Percentiles rank a stretch among this genome's conserved stretches.
These are phyloP conservation scores for Drymonia ruficornis DNA, from an alignment of 2,888 invertebrate species.

Conservation along the genomic window DNA sequence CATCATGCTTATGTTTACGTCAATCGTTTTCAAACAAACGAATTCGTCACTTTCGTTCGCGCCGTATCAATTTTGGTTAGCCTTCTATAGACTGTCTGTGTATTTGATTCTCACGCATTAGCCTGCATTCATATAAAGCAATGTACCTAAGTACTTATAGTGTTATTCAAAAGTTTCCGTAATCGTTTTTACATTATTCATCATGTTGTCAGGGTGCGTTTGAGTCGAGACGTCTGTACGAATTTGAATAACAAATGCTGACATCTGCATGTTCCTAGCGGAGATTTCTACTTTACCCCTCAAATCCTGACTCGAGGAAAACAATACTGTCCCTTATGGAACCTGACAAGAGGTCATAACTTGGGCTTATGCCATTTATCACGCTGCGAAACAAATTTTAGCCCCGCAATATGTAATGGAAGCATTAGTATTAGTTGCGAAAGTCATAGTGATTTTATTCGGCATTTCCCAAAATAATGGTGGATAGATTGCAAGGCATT, in stretches of 20 bases:
- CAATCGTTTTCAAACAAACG: not conserved
- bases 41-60: not conserved
- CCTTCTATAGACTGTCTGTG: not conserved
- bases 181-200: slow-evolving; percentile 83
- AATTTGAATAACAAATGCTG: slow-evolving; percentile 83
- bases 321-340: slow-evolving; percentile 56
- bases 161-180: slow-evolving; percentile 73
- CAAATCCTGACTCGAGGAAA: slow-evolving; percentile 55
- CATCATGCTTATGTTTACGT: too few species aligned
- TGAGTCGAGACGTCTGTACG: slow-evolving; percentile 69
- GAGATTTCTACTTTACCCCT: slow-evolving; percentile 60
- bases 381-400: slow-evolving; percentile 30
- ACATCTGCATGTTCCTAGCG: slow-evolving; percentile 74
- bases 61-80: not conserved
- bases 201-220: slow-evolving; percentile 77
- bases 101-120: not conserved
- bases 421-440: slow-evolving; percentile 5
- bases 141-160: slow-evolving; percentile 29
- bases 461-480: not conserved
- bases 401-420: slow-evolving; percentile 8
- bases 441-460: slow-evolving; percentile 7
- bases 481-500: not conserved
- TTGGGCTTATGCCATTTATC: slow-evolving; percentile 43
- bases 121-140: not conserved
- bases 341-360: slow-evolving; percentile 46